phyloP scores from a whole-genome alignment of 2,113 vertebrate species.

The Tympanuchus pallidicinctus region DNA sequence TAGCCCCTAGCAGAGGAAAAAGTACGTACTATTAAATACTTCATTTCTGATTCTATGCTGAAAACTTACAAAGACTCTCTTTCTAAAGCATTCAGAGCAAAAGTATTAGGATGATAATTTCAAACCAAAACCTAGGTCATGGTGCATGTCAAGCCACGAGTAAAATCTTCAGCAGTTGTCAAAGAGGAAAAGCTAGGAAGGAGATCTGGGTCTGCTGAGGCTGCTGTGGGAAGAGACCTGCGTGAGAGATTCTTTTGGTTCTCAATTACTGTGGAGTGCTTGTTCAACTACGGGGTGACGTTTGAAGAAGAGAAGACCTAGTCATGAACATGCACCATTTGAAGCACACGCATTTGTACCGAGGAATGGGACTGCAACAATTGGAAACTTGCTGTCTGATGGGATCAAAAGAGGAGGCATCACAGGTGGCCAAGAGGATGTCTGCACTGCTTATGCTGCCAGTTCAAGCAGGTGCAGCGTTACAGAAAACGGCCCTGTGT shows the following conservation, averaged over 20 bases:
- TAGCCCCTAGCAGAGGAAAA: background rate
- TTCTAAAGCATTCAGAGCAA: background rate
- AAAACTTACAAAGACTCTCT: background rate
- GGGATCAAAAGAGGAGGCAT: background rate
- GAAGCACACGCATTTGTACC: background rate
- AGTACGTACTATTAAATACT: background rate
- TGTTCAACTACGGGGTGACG: background rate
- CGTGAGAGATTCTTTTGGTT: background rate
- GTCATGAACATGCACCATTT: background rate
- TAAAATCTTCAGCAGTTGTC: background rate
- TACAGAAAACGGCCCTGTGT: background rate
- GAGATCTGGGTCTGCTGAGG: background rate
- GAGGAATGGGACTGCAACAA: background rate
- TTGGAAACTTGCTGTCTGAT: background rate
- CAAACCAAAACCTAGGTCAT: background rate
- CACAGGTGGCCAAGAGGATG: background rate
- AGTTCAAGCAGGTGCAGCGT: background rate
- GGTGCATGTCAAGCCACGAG: background rate
- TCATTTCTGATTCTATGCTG: background rate
- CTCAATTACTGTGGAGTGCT: background rate
- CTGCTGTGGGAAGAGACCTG: background rate
- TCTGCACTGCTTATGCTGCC: background rate
- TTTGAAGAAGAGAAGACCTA: background rate
- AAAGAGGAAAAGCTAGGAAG: background rate
- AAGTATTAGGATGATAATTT: background rate